Base-by-base conservation (phyloP, 2,113 vertebrate species). In the Rhynchomys soricoides region DNA sequence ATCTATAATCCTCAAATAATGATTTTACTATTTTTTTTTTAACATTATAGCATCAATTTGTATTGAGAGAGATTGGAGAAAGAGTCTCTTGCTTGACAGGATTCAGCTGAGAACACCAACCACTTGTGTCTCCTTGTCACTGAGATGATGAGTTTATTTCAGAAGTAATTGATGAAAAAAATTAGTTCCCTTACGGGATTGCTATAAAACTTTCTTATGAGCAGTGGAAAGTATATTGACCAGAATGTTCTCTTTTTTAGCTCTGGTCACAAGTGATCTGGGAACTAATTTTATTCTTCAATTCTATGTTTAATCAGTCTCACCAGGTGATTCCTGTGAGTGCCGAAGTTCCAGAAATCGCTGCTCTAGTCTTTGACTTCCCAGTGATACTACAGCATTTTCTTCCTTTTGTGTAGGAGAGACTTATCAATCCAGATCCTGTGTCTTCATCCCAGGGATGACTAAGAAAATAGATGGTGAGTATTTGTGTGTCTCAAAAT, bases 1-100 rank as follows among this genome's bases (percentile, higher is more conserved):
- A 92, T 92, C 24, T 7, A 31, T 81, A 94, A 92, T 83, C 71
- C 59, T 19, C 86, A n/a, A 57, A 86, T 74, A 95, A 90, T 17
- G 9, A 73, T 90, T 92, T 96, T 83, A 31, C 92, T 86, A 68
- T 83, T 68, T 5, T 92, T 92, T 96, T 93, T 96, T 93, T 85
- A 86, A 94, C 81, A 94, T 77, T 64, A 71, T 34, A 62, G 24
- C 22, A n/a, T 87, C 62, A 55, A 82, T 40, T 83, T 94, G 24
- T 37, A 62, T 59, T 90, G 77, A 96, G 91, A 95, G 52, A n/a
- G 92, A 16, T 5, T 89, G 0, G 50, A 62, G 64, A 75, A 77
- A 87, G 24, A 81, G 52, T 19, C 64, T 75, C 29, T 82, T 86
- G n/a, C 48, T 79, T 48, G 43, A 40, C n/a, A 64, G 21, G 34